Base-by-base conservation (phyloP, 2,888 invertebrate genomes). In the Yponomeuta evonymella region DNA sequence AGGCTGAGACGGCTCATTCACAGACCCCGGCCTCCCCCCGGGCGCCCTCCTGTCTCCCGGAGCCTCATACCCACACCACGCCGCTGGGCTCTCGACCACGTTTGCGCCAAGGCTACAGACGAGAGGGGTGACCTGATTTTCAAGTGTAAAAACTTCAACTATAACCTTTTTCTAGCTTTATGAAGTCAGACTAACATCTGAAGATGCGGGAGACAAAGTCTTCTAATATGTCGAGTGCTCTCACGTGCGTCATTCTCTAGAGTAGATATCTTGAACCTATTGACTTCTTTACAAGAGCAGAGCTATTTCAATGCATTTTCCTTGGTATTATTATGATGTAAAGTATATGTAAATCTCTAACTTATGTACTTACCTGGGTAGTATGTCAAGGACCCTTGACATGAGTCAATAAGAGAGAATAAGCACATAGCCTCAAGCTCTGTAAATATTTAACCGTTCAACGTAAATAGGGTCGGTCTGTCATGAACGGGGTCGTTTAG, bases 311-410 rank as follows among this genome's bases (percentile, higher is more conserved):
- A 58, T 15, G 51, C 15, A 15, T 15, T 58, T 58, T 58, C 51
- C 12, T 58, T 58, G 51, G 43, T 43, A 43, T 43, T 43, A 43
- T 43, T 43, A 8, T 43, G 43, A 43, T 43, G 43, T 43, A 43
- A 43, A 29, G 65, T 12, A 33, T 29, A 65, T 33, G 65, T 30
- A 29, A 65, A 29, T 65, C 43, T 12, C 30, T 67, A 67, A 64
- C 8, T 29, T 67, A 67, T 67, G 29, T 67, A 67, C 67, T 30
- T 65, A 65, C 33, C 6, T 1, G 33, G 9, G 68, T 23, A 68
- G 48, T 10, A 12, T 68, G 68, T 68, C 68, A 68, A 68, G 68
- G 68, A 68, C n/a, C 23, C 67, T 68, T 15, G 29, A 30, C 48
- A 51, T 51, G 30, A 68, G 68, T 68, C 29, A 68, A 68, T 68